These are phyloP conservation scores for Campylomormyrus tamandua DNA, from an alignment of 2,113 vertebrate genomes.

Conservation along the genomic window DNA sequence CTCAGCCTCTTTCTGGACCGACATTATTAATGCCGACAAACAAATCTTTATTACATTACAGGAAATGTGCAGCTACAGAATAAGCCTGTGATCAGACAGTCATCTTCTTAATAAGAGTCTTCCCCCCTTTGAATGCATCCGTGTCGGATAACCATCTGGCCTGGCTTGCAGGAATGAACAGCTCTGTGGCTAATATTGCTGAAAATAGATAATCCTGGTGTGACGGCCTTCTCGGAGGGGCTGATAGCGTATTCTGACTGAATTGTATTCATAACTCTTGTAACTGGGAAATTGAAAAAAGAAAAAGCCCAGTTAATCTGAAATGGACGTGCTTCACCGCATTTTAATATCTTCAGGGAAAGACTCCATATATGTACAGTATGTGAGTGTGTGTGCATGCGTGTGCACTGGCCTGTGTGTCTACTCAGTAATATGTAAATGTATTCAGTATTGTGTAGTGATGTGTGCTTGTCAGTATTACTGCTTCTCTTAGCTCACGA, in stretches of 20 bases:
- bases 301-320: conserved; percentile 20
- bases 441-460: background rate
- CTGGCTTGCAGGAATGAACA: background rate
- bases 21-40: background rate
- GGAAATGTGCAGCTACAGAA: background rate
- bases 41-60: conserved; percentile 5
- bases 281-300: conserved; percentile 35
- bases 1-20: background rate
- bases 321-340: conserved; percentile 28
- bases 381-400: background rate
- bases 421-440: background rate
- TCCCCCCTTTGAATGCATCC: conserved; percentile 5
- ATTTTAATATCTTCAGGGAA: conserved; percentile 28
- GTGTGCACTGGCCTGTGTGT: background rate
- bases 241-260: conserved; percentile 14
- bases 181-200: conserved; percentile 23
- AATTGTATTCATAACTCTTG: conserved; percentile 29
- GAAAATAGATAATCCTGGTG: conserved; percentile 24
- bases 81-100: conserved; percentile 11
- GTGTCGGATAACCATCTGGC: conserved; percentile 13
- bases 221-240: conserved; percentile 16
- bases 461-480: background rate
- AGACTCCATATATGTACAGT: conserved; percentile 1
- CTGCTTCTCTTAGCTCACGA: background rate
- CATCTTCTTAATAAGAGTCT: conserved; percentile 15